Base-by-base conservation (phyloP, 1,140 invertebrate genomes). In the Tetragonula clypearis region DNA sequence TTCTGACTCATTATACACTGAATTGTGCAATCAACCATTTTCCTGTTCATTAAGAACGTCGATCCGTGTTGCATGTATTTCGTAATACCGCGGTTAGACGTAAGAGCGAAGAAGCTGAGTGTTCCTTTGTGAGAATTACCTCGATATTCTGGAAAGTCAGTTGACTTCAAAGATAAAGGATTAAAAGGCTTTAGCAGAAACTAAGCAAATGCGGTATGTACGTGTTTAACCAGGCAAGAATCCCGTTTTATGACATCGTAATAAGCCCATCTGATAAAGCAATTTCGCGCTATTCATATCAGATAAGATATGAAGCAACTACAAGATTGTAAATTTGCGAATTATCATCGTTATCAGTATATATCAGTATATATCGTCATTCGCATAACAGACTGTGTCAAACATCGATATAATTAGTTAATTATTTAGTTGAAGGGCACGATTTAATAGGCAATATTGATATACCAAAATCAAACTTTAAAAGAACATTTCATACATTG, bases 101-200 rank as follows among this genome's bases (percentile, higher is more conserved):
- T 1, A 30, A 12, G 17, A 2, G 19, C 9, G 9, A 30, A 35
- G 8, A n/a, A n/a, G 35, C 41, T 17, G 74, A 41, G 30, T 60
- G 60, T 76, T 23, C 74, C 30, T 56, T 75, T 75, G 56, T 15
- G 26, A 60, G 56, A 35, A 76, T 60, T 60, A 35, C 30, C 30
- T 23, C 41, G 74, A 17, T 23, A 76, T 41, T 76, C 56, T 41
- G 35, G 74, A n/a, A 58, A 76, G 19, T 76, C 60, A 15, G 21
- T 56, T 41, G 21, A 41, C 26, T 30, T 0, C 14, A 23, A 56
- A 15, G 19, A 30, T 58, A 23, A 23, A 58, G 74, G 74, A 76
- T 76, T 76, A 76, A 76, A 55, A 60, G 74, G 30, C 21, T 76
- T 76, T 76, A 14, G 26, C 8, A 30, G 56, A 30, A 60, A 60